A percentile compares a stretch with the other conserved stretches of the same genome.
Evolutionary conservation across 2,888 invertebrate species (phyloP).

Genomic region (Eretmocerus hayati): DNA sequence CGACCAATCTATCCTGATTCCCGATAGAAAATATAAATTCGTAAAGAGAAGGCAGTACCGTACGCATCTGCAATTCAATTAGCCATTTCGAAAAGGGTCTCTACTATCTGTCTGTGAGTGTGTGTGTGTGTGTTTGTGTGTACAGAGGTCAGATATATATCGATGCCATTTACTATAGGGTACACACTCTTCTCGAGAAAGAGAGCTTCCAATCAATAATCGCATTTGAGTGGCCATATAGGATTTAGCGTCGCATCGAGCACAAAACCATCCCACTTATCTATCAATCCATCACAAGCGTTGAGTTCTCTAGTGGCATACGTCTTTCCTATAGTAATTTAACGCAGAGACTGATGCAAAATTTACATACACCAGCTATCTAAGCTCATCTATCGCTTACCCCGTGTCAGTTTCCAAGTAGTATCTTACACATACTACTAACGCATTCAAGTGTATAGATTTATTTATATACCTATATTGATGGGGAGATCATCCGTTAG

Average conservation of each 20-base stretch:
- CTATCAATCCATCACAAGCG: neutral
- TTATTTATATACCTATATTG: too few species aligned
- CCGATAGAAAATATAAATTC: too few species aligned
- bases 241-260: neutral
- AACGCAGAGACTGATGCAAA: too few species aligned
- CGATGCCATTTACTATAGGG: neutral
- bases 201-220: neutral
- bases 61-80: neutral
- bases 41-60: too few species aligned
- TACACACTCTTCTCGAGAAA: neutral
- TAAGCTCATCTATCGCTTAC: slow-evolving; percentile 18
- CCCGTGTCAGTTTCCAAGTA: too few species aligned
- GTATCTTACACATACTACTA: too few species aligned
- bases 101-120: neutral
- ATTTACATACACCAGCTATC: slow-evolving; percentile 24
- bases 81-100: neutral
- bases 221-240: neutral
- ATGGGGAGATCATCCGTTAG: too few species aligned
- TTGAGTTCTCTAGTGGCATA: neutral
- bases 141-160: neutral
- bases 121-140: neutral
- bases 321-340: too few species aligned
- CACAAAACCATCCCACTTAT: neutral
- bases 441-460: too few species aligned
- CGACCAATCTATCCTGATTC: too few species aligned